Base-by-base conservation (phyloP, 2,797 vertebrate genomes). In the Helostoma temminkii region DNA sequence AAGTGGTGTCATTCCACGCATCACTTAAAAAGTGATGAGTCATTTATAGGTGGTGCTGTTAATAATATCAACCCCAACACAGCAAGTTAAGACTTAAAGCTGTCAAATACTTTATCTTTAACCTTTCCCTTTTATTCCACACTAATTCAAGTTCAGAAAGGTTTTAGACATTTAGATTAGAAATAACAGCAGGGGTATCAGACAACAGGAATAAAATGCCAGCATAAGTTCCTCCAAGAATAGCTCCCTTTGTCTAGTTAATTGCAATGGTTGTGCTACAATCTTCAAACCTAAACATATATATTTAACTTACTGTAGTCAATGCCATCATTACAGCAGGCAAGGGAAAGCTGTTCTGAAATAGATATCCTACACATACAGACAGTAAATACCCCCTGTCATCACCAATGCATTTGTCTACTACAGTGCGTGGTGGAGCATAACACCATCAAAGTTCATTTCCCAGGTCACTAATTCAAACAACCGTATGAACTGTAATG, bases 221-320 rank as follows among this genome's bases (percentile, higher is more conserved):
- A 46, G 36, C 18, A 50, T 14, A 49, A 42, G 10, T 36, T 30
- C 21, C 34, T 37, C 25, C 57, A 30, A 59, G 56, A 85, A 83
- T 72, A 80, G 64, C 76, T 46, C 16, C 9, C 3, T 41, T 58
- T 74, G 60, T 83, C 54, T 57, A 0, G 21, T 6, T 83, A 82
- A 81, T 79, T 77, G 64, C 56, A 67, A 36, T 25, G 61, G 36
- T 15, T 41, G 43, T 25, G 49, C 36, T 3, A 3, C 61, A 45
- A 74, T 32, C 46, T 66, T 81, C 56, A 67, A 59, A 60, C 37
- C 19, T 43, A 57, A 78, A 65, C 66, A 60, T 49, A 47, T 78
- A 62, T 64, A 73, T 75, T 80, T 69, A 73, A 64, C 76, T 47
- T 24, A n/a, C n/a, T n/a, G n/a, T n/a, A 18, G 66, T 19, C 15